Conservation (phyloP, 2,113 vertebrate species). For the Rhegmatorhina hoffmannsi region DNA sequence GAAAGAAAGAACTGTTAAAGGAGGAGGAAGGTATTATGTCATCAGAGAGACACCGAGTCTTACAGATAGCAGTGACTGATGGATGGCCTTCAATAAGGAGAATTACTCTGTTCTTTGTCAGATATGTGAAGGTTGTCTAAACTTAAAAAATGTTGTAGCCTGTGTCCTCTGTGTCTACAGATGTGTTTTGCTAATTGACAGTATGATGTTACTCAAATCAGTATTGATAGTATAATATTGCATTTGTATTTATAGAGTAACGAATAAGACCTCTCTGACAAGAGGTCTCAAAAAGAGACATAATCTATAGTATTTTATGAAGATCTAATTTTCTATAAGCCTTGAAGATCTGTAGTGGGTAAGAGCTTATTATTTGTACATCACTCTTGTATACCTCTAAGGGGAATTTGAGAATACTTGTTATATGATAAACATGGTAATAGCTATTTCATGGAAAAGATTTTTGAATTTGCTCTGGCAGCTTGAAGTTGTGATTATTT, state of each 20-base stretch:
- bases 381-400: not conserved
- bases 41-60: not conserved
- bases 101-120: not conserved
- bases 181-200: not conserved
- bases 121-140: not conserved
- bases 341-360: conserved; percentile 40
- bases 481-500: not conserved
- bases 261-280: not conserved
- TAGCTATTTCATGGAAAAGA: not conserved
- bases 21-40: not conserved
- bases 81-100: not conserved
- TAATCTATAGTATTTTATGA: not conserved
- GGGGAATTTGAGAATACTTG: conserved; percentile 8
- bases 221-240: not conserved
- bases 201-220: not conserved
- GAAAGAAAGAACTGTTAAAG: not conserved
- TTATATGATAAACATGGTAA: not conserved
- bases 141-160: not conserved
- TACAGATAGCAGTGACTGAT: not conserved
- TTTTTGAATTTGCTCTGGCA: not conserved
- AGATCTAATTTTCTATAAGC: not conserved
- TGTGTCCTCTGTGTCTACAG: not conserved
- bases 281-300: not conserved
- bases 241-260: not conserved
- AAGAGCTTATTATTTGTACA: not conserved